Evolutionary conservation across 2,888 invertebrate genomes (phyloP), one percentile per base, ranked within the genome.

Genomic region (Lymantria dispar): DNA sequence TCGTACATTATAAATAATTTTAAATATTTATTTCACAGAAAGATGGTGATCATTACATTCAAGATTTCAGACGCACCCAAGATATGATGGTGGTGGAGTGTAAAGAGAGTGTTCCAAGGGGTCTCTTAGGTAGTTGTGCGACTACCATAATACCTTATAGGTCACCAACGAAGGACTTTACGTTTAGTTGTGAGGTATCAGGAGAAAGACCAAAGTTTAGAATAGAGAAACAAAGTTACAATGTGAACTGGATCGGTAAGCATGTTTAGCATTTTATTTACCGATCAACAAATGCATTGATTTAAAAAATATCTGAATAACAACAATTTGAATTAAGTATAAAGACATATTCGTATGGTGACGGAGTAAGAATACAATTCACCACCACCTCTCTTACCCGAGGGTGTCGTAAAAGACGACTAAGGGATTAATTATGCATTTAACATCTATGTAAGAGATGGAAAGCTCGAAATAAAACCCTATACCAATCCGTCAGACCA

Each of bases 141-240:
- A 54, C 85, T 7, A 62, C 66, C 0, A 29, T 83, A 14, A 79
- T 81, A 37, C 76, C 82, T 0, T 63, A 61, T 15, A 71, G 74
- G 22, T 76, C 85, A 0, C 75, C 74, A 1, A 58, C 43, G 0
- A 60, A 58, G 0, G 74, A 78, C 47, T 64, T 78, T 14, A 67
- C 52, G 0, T 78, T 74, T 54, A 61, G 72, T 0, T 91, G 90
- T 45, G 88, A 88, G 43, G 85, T 85, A 1, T 88, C 89, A 0
- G 90, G 89, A 0, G 90, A 91, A 45, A 54, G 85, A 37, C 90
- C 90, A 0, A 67, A 52, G 54, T 91, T 91, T 43, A 64, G 68
- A 29, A 74, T 79, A 7, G 72, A 68, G 1, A 70, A 61, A n/a
- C 64, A 75, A 43, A 72, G 70, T 9, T 62, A 80, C n/a, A 31